A percentile compares a stretch with the other conserved stretches of the same genome.
Conservation (phyloP, 1,140 invertebrate genomes). For the Mercenaria mercenaria region DNA sequence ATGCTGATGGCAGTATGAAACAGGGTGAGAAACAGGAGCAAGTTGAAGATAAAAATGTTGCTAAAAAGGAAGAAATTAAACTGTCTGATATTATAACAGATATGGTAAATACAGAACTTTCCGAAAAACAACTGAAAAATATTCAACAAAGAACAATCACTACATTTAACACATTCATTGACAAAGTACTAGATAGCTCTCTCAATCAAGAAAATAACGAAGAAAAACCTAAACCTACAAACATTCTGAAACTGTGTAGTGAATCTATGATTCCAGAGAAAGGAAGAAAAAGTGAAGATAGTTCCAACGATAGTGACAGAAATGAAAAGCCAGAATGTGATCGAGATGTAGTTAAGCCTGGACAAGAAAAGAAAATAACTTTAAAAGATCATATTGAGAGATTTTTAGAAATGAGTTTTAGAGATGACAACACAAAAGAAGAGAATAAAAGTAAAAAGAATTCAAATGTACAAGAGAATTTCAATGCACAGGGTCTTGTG, state of each 20-base stretch:
- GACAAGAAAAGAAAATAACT: constrained; percentile 32
- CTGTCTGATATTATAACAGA: constrained; percentile 37
- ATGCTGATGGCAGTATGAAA: constrained; percentile 34
- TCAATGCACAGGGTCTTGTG: constrained; percentile 59
- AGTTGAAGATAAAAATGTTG: background rate
- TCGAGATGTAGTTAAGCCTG: constrained; percentile 30
- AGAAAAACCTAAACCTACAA: constrained; percentile 30
- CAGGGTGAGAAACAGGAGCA: constrained; percentile 12
- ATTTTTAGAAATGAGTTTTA: constrained; percentile 78
- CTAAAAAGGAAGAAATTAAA: constrained; percentile 22
- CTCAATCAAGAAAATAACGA: constrained; percentile 46
- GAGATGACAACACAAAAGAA: constrained; percentile 16
- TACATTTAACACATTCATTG: constrained; percentile 78
- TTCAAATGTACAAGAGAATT: constrained; percentile 9
- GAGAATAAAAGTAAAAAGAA: background rate
- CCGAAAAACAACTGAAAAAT: constrained; percentile 15
- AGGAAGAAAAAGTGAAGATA: background rate
- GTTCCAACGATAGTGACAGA: background rate
- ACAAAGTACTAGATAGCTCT: constrained; percentile 78
- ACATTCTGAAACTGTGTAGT: constrained; percentile 51
- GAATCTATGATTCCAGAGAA: constrained; percentile 1
- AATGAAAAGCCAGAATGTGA: constrained; percentile 39
- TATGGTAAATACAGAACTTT: constrained; percentile 37
- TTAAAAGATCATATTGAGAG: constrained; percentile 82
- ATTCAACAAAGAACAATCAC: constrained; percentile 59